Evolutionary conservation across 2,113 vertebrate species (phyloP), one percentile per base, ranked within the genome.

Genomic region (Lasiurus borealis): DNA sequence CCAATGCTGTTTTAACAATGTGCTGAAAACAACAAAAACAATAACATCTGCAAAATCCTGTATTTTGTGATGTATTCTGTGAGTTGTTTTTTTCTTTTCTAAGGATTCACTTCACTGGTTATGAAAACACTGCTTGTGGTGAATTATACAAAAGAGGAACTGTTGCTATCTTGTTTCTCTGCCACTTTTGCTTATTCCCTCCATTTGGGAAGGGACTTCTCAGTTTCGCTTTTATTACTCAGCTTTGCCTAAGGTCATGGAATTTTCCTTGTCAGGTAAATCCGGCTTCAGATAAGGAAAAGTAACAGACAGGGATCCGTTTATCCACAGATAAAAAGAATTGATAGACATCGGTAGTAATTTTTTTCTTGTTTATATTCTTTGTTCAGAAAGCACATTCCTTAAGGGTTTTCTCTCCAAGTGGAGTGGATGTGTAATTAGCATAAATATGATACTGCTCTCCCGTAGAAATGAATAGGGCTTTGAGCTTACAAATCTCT

Each of bases 381-480:
- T 95, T 71, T 95, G 85, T 71, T 93, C 66, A 85, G 81, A 94
- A 91, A 90, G 59, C 34, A 85, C 76, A 90, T 95, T 97, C 64
- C 46, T 81, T 40, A 36, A 86, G 34, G 1, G 54, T 52, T 46
- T 72, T 1, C 68, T 78, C 40, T 76, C 57, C 23, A 59, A 90
- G 18, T 59, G 71, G 84, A 91, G 94, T 71, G 34, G 94, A 86
- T 59, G 76, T 90, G 85, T 89, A 82, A 84, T 94, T 87, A 95
- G 34, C 93, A 93, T 91, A 95, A 96, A 94, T 76, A 76, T 50
- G 50, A 91, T 44, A 68, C 18, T 68, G 18, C 10, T 91, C 6
- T 91, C n/a, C 18, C 12, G 76, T 36, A 66, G 25, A 90, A 95
- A 87, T 93, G 57, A 93, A 93, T 73, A 95, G 48, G 68, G 16